Conservation (phyloP, 2,113 vertebrate genomes). For the Peucedramus taeniatus region DNA sequence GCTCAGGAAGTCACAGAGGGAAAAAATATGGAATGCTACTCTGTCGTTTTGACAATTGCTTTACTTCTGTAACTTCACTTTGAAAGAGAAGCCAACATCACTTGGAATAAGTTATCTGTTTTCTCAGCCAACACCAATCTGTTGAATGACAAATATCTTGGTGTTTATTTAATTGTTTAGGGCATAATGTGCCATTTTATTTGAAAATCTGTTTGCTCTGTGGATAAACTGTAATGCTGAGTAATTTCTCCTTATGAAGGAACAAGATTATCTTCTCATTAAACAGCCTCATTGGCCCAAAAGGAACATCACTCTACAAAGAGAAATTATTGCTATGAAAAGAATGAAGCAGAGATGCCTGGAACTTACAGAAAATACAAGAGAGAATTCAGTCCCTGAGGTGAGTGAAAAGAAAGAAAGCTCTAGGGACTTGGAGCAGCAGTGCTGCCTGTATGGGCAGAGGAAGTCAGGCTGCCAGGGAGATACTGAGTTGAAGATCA, state of each 20-base stretch:
- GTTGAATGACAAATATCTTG: slow-evolving; percentile 27
- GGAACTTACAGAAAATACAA: neutral
- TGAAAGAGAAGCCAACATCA: neutral
- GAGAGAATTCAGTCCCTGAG: neutral
- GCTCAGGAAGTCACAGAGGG: neutral
- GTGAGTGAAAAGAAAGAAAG: neutral
- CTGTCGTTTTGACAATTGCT: neutral
- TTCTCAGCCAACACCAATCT: neutral
- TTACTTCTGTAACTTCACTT: neutral
- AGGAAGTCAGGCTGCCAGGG: accelerated
- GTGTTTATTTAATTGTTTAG: slow-evolving; percentile 54
- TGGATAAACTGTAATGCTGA: slow-evolving; percentile 44
- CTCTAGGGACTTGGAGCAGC: neutral
- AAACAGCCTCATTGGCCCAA: neutral
- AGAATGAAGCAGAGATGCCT: neutral
- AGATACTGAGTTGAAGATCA: neutral
- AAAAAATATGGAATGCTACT: neutral
- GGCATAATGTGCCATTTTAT: slow-evolving; percentile 27
- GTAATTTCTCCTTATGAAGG: slow-evolving; percentile 53
- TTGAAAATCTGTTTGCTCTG: slow-evolving; percentile 52
- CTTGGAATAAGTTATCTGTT: slow-evolving; percentile 22
- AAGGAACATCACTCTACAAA: neutral
- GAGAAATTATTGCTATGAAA: neutral
- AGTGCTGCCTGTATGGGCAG: neutral
- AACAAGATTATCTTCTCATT: slow-evolving; percentile 44